These are phyloP conservation scores for Geodia barretti DNA, from an alignment of 37 sponge, comb jelly and placozoan species.

Conservation along the genomic window DNA sequence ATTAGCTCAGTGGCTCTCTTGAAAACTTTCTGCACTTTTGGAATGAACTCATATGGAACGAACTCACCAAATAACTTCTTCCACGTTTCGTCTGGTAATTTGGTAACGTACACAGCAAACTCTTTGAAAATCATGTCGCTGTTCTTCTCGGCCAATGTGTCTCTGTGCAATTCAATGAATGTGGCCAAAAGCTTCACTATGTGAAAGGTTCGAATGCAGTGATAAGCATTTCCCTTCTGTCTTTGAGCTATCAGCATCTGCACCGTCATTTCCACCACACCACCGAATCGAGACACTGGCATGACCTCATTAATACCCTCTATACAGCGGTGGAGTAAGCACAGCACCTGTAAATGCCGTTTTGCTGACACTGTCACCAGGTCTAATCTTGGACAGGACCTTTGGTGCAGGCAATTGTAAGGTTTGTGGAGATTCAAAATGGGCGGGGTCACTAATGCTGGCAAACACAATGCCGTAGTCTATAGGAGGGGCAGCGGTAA, in stretches of 20 bases:
- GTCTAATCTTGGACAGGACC: neutral
- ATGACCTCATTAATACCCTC: constrained; percentile 10
- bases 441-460: constrained; percentile 6
- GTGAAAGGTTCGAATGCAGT: constrained; percentile 88
- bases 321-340: constrained; percentile 50
- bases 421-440: constrained; percentile 10
- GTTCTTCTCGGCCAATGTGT: neutral
- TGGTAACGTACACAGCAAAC: constrained; percentile 36
- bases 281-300: constrained; percentile 38
- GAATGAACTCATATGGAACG: constrained; percentile 72
- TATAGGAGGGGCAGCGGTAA: constrained; percentile 32
- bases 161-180: constrained; percentile 22
- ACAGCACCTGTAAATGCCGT: constrained; percentile 72
- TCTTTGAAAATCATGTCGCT: constrained; percentile 51
- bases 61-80: constrained; percentile 65
- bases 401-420: constrained; percentile 9
- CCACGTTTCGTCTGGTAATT: constrained; percentile 56
- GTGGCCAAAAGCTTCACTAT: constrained; percentile 64
- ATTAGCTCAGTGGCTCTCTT: neutral
- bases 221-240: constrained; percentile 85
- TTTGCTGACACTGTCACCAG: constrained; percentile 58
- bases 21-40: constrained; percentile 44
- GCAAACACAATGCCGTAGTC: constrained; percentile 80
- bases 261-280: constrained; percentile 62
- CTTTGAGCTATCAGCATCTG: constrained; percentile 50